Conservation (phyloP, 92 coral and sea anemone species). For the Hydrozoanthus gracilis region DNA sequence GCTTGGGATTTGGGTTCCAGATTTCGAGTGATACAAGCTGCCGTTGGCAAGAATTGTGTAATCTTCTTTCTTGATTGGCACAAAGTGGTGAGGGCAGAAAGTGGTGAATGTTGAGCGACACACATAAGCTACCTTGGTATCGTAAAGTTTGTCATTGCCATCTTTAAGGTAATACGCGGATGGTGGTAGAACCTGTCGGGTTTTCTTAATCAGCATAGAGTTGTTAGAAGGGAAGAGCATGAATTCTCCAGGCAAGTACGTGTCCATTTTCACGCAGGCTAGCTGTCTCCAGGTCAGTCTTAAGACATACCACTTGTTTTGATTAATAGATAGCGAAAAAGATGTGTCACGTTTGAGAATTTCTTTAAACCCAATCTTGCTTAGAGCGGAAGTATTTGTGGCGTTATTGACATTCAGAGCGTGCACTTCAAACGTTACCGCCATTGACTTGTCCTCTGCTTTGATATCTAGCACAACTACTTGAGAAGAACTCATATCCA, state of each 20-base stretch:
- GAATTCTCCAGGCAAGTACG: slow-evolving; percentile 58
- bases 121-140: slow-evolving; percentile 37
- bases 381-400: not conserved
- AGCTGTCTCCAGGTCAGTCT: slow-evolving; percentile 70
- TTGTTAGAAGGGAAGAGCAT: slow-evolving; percentile 22
- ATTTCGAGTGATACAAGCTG: slow-evolving; percentile 66
- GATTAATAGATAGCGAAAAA: slow-evolving; percentile 50
- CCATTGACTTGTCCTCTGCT: slow-evolving; percentile 21
- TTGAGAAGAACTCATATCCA: slow-evolving; percentile 13
- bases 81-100: slow-evolving; percentile 61
- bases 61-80: slow-evolving; percentile 55
- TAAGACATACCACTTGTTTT: slow-evolving; percentile 66
- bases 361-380: not conserved
- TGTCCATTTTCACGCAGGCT: slow-evolving; percentile 59
- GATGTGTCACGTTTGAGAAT: slow-evolving; percentile 64
- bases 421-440: slow-evolving; percentile 36
- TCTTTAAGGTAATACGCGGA: slow-evolving; percentile 55
- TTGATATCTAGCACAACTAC: not conserved
- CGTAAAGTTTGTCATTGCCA: not conserved
- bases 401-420: not conserved
- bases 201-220: slow-evolving; percentile 40
- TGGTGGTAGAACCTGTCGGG: slow-evolving; percentile 34
- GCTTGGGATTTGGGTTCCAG: slow-evolving; percentile 62
- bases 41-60: slow-evolving; percentile 66
- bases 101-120: slow-evolving; percentile 72